These are phyloP conservation scores for Keiferia lycopersicella DNA, from an alignment of 2,888 invertebrate genomes.

Conservation along the genomic window DNA sequence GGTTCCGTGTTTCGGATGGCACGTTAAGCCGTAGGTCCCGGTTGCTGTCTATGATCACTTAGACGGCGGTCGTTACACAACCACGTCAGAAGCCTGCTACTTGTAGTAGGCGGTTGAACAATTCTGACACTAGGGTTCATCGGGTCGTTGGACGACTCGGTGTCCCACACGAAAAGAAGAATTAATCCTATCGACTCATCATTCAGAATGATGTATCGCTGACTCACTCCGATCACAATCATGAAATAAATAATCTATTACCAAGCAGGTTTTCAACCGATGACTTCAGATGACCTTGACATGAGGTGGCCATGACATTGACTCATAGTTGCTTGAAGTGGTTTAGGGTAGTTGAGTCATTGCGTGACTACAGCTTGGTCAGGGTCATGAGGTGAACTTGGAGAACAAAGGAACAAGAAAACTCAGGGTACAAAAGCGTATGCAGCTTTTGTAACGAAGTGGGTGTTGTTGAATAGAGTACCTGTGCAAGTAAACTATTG, in stretches of 20 bases:
- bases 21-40: too few relatives aligned
- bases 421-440: not conserved
- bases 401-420: slow-evolving; percentile 4
- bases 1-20: too few relatives aligned
- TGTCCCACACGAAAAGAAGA: too few relatives aligned
- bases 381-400: slow-evolving; percentile 6
- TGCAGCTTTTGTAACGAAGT: too few relatives aligned
- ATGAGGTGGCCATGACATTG: not conserved
- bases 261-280: not conserved
- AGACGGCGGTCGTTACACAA: too few relatives aligned
- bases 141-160: too few relatives aligned
- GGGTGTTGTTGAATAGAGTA: too few relatives aligned
- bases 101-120: too few relatives aligned
- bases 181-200: not conserved
- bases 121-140: too few relatives aligned
- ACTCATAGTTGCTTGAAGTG: not conserved
- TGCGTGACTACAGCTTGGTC: not conserved
- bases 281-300: not conserved
- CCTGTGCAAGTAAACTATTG: too few relatives aligned
- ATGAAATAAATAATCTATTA: slow-evolving; percentile 6
- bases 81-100: too few relatives aligned
- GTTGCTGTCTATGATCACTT: too few relatives aligned
- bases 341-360: slow-evolving; percentile 5
- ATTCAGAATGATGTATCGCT: not conserved
- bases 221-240: not conserved